Base-by-base conservation (phyloP, 1,140 invertebrate genomes). In the Eueides isabella region DNA sequence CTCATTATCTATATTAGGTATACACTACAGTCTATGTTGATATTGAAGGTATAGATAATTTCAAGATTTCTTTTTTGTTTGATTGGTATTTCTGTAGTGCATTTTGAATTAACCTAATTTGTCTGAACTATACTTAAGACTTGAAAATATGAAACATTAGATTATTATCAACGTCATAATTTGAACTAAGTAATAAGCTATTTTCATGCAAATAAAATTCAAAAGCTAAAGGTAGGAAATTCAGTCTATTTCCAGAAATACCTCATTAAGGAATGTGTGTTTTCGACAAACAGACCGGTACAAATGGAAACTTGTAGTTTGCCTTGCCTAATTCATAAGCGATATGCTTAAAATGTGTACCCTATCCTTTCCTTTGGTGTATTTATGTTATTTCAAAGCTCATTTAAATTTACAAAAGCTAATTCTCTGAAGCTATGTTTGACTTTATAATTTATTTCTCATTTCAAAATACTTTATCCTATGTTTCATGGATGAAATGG, bases 271-370 rank as follows among this genome's bases (percentile, higher is more conserved):
- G 9, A 31, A 67, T 5, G 7, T 44, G 38, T 55, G 66, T 67
- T 67, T 67, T 55, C 11, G 41, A 67, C 66, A 55, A 67, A 30
- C 41, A 5, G 41, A 67, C 26, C 41, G 26, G 28, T 29, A 55
- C 14, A 67, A 23, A 9, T 55, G 41, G 30, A 44, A 23, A 67
- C 26, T 67, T 67, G 41, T 67, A 67, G 66, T 55, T 67, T 55
- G n/a, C 23, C 23, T 28, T 67, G 16, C 41, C 41, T 31, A 41
- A 30, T 67, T 67, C 48, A 55, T 19, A 55, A 67, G 4, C 28
- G 16, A 67, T 48, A 67, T 16, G 28, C 30, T 67, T 33, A 29
- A 48, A 55, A 55, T 55, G 48, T 30, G 26, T 55, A 55, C 38
- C 41, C 29, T 23, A 23, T 26, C 44, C 41, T 67, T 67, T 55